phyloP scores from a whole-genome alignment of 2,797 vertebrate species.

The Ctenopoma multispine region DNA sequence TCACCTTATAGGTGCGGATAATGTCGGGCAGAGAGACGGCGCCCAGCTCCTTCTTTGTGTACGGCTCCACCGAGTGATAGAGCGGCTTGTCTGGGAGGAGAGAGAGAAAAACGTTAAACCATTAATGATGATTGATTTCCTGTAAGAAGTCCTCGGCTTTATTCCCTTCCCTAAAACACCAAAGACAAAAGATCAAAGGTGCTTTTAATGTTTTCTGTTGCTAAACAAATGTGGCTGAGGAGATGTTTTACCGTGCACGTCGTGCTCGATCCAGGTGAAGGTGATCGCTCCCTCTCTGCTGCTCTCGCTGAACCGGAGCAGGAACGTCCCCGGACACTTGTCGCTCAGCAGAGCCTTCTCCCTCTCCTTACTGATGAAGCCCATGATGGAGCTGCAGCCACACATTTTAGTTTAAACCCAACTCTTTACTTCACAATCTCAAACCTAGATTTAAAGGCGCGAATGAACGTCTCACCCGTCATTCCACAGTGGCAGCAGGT shows the following conservation, averaged over 20 bases:
- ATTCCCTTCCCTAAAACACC: too few relatives aligned
- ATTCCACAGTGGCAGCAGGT: conserved; percentile 94
- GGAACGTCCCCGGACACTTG: conserved; percentile 91
- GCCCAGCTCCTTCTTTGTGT: conserved; percentile 94
- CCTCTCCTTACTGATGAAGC: conserved; percentile 94
- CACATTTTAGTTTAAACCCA: neutral
- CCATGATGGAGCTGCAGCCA: conserved; percentile 88
- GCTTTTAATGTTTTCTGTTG: too few relatives aligned
- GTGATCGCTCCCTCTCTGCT: conserved; percentile 95
- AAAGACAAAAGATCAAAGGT: too few relatives aligned
- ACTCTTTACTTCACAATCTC: too few relatives aligned
- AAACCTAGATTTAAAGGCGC: too few relatives aligned
- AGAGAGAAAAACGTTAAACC: neutral
- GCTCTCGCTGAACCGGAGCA: conserved; percentile 96
- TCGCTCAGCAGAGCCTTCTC: conserved; percentile 89
- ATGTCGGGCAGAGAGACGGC: conserved; percentile 96
- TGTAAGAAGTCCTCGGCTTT: too few relatives aligned
- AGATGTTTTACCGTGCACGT: conserved; percentile 63
- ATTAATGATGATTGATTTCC: too few relatives aligned
- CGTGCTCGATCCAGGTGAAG: conserved; percentile 90
- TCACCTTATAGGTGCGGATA: conserved; percentile 97
- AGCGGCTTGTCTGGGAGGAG: conserved; percentile 82
- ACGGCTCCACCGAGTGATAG: conserved; percentile 95
- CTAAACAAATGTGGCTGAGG: too few relatives aligned
- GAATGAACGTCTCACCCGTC: conserved; percentile 86